Evolutionary conservation across 2,888 invertebrate genomes (phyloP).

Genomic region (Reticulitermes lucifugus): DNA sequence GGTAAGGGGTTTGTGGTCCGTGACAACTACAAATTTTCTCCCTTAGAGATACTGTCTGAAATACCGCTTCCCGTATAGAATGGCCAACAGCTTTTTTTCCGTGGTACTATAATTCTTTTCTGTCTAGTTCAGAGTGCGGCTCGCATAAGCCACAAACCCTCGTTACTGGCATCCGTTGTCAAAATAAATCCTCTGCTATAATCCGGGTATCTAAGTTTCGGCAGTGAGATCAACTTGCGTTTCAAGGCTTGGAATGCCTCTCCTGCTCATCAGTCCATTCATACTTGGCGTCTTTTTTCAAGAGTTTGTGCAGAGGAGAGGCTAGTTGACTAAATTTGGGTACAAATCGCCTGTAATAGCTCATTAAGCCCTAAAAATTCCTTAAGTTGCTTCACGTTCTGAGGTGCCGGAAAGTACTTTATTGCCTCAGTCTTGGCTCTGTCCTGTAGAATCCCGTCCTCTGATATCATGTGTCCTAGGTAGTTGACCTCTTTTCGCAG

Average conservation of each 20-base stretch:
- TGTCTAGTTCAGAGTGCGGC: too few species aligned
- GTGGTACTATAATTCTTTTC: too few species aligned
- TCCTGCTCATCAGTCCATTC: neutral
- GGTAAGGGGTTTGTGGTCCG: constrained; percentile 42
- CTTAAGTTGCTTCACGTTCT: neutral
- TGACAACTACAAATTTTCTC: constrained; percentile 38
- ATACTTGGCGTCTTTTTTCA: neutral
- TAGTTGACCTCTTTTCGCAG: constrained; percentile 29
- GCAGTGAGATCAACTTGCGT: neutral
- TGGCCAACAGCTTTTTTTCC: too few species aligned
- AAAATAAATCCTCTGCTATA: constrained; percentile 18
- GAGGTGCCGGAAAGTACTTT: neutral
- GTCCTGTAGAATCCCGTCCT: neutral
- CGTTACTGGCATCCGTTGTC: constrained; percentile 45
- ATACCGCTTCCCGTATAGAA: neutral
- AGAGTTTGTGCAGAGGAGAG: constrained; percentile 20
- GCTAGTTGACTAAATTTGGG: neutral
- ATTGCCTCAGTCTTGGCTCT: neutral
- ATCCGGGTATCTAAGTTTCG: neutral
- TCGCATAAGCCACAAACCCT: neutral
- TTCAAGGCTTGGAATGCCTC: neutral
- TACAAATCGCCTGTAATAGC: too few species aligned
- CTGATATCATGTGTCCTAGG: neutral
- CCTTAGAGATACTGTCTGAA: constrained; percentile 49
- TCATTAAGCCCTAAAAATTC: too few species aligned